Evolutionary conservation across 2,113 vertebrate genomes (phyloP).

Genomic region (Oxyura jamaicensis): DNA sequence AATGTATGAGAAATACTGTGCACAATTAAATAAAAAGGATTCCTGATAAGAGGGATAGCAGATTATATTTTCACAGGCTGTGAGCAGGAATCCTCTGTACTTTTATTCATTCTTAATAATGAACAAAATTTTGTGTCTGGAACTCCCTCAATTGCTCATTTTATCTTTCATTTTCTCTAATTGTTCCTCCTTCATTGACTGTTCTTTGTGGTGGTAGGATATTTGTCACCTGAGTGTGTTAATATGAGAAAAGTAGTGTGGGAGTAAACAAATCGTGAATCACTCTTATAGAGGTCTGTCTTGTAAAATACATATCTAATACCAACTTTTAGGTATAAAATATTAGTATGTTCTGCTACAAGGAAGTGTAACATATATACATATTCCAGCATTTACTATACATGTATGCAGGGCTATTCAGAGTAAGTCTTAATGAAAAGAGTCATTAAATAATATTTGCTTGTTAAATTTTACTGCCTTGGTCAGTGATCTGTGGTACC

Average conservation of each 20-base stretch:
- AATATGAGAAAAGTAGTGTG: not conserved
- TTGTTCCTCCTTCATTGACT: not conserved
- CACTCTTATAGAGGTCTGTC: not conserved
- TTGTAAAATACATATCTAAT: not conserved
- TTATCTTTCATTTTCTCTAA: not conserved
- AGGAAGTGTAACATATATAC: too few species aligned
- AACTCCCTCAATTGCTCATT: not conserved
- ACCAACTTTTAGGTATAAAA: not conserved
- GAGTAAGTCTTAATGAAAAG: not conserved
- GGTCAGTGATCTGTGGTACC: not conserved
- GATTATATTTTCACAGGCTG: not conserved
- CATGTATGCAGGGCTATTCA: not conserved
- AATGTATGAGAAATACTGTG: not conserved
- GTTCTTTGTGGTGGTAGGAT: not conserved
- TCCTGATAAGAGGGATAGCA: not conserved
- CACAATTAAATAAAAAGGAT: not conserved
- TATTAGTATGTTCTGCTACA: not conserved
- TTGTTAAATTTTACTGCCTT: constrained; percentile 28
- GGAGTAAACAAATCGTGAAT: not conserved
- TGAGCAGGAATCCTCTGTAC: not conserved
- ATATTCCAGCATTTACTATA: not conserved
- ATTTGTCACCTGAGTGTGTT: not conserved
- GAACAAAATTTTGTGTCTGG: not conserved
- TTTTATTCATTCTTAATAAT: not conserved
- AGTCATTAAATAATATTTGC: constrained; percentile 21